Base-by-base conservation (phyloP, 2,797 vertebrate genomes). In the Thripadectes ignobilis region DNA sequence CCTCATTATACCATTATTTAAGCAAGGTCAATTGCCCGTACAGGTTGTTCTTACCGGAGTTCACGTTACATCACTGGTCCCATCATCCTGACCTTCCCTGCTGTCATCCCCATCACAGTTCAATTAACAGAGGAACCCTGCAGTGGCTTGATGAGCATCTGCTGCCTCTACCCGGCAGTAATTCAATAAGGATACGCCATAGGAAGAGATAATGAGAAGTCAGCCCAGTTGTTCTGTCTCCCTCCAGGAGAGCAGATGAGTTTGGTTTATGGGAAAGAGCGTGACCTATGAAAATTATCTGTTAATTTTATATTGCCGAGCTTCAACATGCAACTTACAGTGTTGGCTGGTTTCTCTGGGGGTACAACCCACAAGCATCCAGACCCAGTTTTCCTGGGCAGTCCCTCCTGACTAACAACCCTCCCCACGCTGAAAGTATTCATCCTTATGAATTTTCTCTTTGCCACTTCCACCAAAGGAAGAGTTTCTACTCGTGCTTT, bases 71-170 rank as follows among this genome's bases (percentile, higher is more conserved):
- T 98, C 97, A 98, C 96, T 96, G 95, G 97, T 96, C 94, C 96
- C 65, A 73, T 97, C 97, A 92, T 98, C 97, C 97, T 98, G 98
- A 98, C 98, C 98, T 99, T 98, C 98, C 98, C 98, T 97, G 98
- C 98, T 98, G 98, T 97, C 98, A 98, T 94, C 96, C 97, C 98
- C 98, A 99, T 99, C 99, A 99, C 97, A 98, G 98, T 98, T 99
- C 98, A 99, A 99, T 99, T 99, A 99, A 98, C 97, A 98, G 96
- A 98, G 93, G 98, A 96, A 96, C 97, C 98, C 95, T 95, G 98
- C 98, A 98, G 98, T 72, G 92, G 98, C 97, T 98, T 98, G 98
- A 98, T 98, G 98, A 98, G 98, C 99, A 99, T 99, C 98, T 99
- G 99, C 98, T 97, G 95, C 96, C 96, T 98, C 98, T 98, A 98